Evolutionary conservation across 2,797 vertebrate genomes (phyloP).

Genomic region (Champsocephalus gunnari): DNA sequence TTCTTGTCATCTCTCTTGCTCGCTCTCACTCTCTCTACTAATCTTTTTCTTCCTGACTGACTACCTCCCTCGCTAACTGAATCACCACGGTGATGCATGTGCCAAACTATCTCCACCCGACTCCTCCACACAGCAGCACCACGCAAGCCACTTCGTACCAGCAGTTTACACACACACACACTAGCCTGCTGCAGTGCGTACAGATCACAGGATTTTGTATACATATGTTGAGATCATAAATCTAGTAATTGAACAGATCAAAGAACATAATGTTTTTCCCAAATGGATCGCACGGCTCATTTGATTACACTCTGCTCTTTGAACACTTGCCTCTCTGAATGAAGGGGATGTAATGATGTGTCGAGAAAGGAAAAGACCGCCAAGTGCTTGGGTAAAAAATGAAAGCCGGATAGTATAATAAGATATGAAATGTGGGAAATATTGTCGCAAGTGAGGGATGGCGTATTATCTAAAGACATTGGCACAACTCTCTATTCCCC

Average conservation of each 20-base stretch:
- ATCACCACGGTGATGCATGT: slow-evolving; percentile 81
- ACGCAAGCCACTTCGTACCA: slow-evolving; percentile 55
- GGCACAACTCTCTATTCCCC: slow-evolving; percentile 47
- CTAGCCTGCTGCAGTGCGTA: slow-evolving; percentile 30
- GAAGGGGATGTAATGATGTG: slow-evolving; percentile 32
- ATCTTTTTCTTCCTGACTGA: slow-evolving; percentile 64
- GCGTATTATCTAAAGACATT: slow-evolving; percentile 48
- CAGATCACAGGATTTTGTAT: slow-evolving; percentile 50
- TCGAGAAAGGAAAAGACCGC: slow-evolving; percentile 2
- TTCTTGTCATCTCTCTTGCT: slow-evolving; percentile 60
- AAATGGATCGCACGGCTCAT: slow-evolving; percentile 24
- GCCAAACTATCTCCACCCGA: slow-evolving; percentile 78
- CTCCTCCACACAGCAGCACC: slow-evolving; percentile 78
- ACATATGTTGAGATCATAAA: slow-evolving; percentile 48
- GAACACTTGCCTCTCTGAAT: slow-evolving; percentile 28
- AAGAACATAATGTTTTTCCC: slow-evolving; percentile 38
- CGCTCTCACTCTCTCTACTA: slow-evolving; percentile 44
- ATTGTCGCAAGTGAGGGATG: slow-evolving; percentile 30
- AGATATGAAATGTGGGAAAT: slow-evolving; percentile 35
- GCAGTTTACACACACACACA: slow-evolving; percentile 46
- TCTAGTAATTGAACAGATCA: slow-evolving; percentile 48
- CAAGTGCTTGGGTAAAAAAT: slow-evolving; percentile 16
- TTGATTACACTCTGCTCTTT: slow-evolving; percentile 41
- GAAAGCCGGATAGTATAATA: slow-evolving; percentile 27
- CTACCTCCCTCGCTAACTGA: slow-evolving; percentile 82